Conservation (phyloP, 2,113 vertebrate species). For the Brevimyrus niger region DNA sequence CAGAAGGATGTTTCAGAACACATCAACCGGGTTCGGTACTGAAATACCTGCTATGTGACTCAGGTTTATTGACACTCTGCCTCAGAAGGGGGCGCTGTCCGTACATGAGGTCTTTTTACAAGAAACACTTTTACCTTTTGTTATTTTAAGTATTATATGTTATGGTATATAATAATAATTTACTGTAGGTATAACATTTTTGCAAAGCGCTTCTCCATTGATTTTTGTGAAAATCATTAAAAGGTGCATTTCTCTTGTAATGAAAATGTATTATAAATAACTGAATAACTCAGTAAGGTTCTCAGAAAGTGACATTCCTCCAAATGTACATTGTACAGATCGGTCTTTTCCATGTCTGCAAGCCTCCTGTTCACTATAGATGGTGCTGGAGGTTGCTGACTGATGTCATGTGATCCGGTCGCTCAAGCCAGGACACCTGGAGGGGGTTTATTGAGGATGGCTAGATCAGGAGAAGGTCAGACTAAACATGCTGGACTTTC, state of each 20-base stretch:
- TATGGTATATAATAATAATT: neutral
- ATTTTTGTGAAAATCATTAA: neutral
- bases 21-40: neutral
- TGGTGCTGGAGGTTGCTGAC: neutral
- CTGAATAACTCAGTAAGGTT: neutral
- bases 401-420: neutral
- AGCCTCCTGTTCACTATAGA: neutral
- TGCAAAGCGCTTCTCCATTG: neutral
- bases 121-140: neutral
- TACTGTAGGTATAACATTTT: neutral
- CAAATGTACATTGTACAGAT: neutral
- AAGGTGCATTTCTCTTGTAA: neutral
- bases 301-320: neutral
- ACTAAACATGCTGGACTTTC: neutral
- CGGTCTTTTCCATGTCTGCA: neutral
- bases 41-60: neutral
- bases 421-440: neutral
- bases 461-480: neutral
- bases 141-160: neutral
- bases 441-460: neutral
- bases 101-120: neutral
- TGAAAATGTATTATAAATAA: neutral
- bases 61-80: neutral
- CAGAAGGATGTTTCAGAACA: neutral
- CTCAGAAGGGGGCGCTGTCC: constrained; percentile 13